Evolutionary conservation across 1,140 invertebrate species (phyloP).

Genomic region (Drosophila funebris): DNA sequence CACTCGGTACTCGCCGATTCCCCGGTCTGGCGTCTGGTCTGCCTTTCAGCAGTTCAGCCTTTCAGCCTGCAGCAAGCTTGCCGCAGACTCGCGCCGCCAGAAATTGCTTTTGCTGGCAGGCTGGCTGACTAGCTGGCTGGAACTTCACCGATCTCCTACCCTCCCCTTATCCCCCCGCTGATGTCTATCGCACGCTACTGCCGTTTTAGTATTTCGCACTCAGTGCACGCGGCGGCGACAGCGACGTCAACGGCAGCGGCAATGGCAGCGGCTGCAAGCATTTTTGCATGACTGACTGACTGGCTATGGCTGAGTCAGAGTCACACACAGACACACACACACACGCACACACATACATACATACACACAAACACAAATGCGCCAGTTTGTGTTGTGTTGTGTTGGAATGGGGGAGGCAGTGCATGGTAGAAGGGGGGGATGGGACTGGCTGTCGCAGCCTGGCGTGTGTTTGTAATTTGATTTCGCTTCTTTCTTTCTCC

Average conservation of each 20-base stretch:
- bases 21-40: conserved; percentile 28
- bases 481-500: conserved; percentile 74
- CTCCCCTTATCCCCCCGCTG: neutral
- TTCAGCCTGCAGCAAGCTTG: conserved; percentile 51
- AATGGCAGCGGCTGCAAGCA: conserved; percentile 61
- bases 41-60: conserved; percentile 45
- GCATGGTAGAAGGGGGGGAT: neutral
- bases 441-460: conserved; percentile 59
- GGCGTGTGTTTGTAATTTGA: conserved; percentile 80
- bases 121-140: conserved; percentile 34
- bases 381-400: conserved; percentile 49
- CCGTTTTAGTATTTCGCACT: conserved; percentile 81
- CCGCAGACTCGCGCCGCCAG: conserved; percentile 64
- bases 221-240: conserved; percentile 54
- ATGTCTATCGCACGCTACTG: conserved; percentile 32
- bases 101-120: conserved; percentile 72
- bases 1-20: conserved; percentile 21
- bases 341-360: conserved; percentile 18
- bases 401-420: conserved; percentile 2
- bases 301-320: conserved; percentile 60
- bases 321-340: conserved; percentile 52
- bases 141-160: conserved; percentile 39
- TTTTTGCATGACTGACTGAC: conserved; percentile 81
- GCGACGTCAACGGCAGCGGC: conserved; percentile 26
- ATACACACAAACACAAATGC: conserved; percentile 37